These are phyloP conservation scores for Eupithecia tripunctaria DNA, from an alignment of 2,888 invertebrate genomes.

Conservation along the genomic window DNA sequence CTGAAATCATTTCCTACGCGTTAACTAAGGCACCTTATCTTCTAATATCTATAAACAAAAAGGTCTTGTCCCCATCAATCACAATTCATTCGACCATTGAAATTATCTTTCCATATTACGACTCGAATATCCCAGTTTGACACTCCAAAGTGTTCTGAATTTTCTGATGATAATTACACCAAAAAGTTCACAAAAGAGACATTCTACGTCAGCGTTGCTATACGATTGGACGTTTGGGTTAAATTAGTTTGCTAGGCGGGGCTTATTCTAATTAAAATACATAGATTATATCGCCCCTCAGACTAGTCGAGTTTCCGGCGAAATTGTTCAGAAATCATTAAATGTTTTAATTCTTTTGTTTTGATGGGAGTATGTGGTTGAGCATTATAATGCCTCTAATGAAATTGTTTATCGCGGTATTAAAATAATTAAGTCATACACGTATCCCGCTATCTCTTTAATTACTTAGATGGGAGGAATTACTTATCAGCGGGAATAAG, in stretches of 20 bases:
- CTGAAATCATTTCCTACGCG: slow-evolving; percentile 29
- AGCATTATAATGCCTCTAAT: slow-evolving; percentile 41
- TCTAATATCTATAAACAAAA: slow-evolving; percentile 43
- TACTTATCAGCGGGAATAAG: slow-evolving; percentile 23
- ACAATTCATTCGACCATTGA: slow-evolving; percentile 40
- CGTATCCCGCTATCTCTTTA: slow-evolving; percentile 28
- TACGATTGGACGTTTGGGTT: slow-evolving; percentile 81
- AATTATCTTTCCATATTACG: slow-evolving; percentile 43
- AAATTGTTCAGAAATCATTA: slow-evolving; percentile 49
- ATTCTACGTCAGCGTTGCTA: slow-evolving; percentile 73
- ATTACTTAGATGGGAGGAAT: slow-evolving; percentile 24
- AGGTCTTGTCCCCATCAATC: slow-evolving; percentile 45
- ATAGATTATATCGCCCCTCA: slow-evolving; percentile 43
- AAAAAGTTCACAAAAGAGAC: slow-evolving; percentile 47
- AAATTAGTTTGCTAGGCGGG: slow-evolving; percentile 57
- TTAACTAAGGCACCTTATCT: slow-evolving; percentile 38
- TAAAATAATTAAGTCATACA: slow-evolving; percentile 33
- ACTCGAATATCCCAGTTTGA: slow-evolving; percentile 36
- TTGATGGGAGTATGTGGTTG: slow-evolving; percentile 42
- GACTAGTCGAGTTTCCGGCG: slow-evolving; percentile 44
- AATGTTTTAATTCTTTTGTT: slow-evolving; percentile 45
- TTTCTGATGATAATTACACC: slow-evolving; percentile 9
- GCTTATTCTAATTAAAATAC: slow-evolving; percentile 49
- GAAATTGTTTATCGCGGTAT: slow-evolving; percentile 32
- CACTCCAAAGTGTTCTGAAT: slow-evolving; percentile 38